These are phyloP conservation scores for Catharus bicknelli DNA, from an alignment of 2,113 vertebrate species.

Conservation along the genomic window DNA sequence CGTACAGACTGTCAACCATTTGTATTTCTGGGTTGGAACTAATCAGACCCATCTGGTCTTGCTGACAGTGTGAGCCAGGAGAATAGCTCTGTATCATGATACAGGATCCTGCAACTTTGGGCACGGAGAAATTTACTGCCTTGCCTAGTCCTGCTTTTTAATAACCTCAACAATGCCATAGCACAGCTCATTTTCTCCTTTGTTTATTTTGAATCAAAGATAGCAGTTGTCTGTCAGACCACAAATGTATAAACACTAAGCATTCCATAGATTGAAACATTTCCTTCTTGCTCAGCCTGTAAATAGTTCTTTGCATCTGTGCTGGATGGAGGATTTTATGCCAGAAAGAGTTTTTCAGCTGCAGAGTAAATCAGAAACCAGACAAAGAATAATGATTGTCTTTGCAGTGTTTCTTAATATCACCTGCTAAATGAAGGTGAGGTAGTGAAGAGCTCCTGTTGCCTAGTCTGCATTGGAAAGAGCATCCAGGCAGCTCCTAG, in stretches of 20 bases:
- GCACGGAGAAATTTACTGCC: not conserved
- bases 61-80: conserved; percentile 45
- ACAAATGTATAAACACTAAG: not conserved
- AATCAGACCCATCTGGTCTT: conserved; percentile 64
- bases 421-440: not conserved
- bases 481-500: not conserved
- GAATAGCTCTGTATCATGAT: conserved; percentile 28
- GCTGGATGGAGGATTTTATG: not conserved
- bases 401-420: conserved; percentile 25
- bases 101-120: conserved; percentile 31
- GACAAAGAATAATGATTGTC: conserved; percentile 54
- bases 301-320: not conserved
- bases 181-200: not conserved
- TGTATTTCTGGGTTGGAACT: conserved; percentile 67
- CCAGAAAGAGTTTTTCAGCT: not conserved
- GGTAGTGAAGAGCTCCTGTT: not conserved
- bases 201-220: not conserved
- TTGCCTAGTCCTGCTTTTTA: not conserved
- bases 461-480: not conserved
- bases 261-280: not conserved
- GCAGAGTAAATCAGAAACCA: conserved; percentile 42
- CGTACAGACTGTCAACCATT: conserved; percentile 59
- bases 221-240: conserved; percentile 2
- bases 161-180: not conserved
- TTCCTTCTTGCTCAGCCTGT: not conserved